Conservation (phyloP, 1,140 invertebrate species). For the Charaxes varanes region DNA sequence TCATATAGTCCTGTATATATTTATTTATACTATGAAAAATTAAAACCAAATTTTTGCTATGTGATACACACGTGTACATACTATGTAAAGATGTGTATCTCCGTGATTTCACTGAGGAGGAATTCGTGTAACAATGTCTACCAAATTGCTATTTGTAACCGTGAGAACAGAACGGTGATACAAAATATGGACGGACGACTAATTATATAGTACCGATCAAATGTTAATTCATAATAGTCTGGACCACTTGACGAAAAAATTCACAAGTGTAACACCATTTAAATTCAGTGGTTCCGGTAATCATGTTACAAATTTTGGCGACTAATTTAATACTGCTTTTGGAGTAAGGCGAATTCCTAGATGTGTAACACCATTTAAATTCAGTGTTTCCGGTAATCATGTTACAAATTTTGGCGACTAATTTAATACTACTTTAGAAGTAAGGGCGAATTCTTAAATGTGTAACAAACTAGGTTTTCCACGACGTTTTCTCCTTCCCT, state of each 20-base stretch:
- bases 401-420: neutral
- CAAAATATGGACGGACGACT: constrained; percentile 39
- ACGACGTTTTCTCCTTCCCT: too few species aligned
- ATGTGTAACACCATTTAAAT: neutral
- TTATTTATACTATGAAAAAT: too few species aligned
- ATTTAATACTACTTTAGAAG: too few species aligned
- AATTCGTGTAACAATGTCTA: constrained; percentile 2
- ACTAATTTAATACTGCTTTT: neutral
- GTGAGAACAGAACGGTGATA: constrained; percentile 23
- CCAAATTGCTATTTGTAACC: neutral
- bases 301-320: neutral
- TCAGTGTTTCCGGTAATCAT: neutral
- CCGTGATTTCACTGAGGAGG: constrained; percentile 8
- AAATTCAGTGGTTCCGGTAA: constrained; percentile 1
- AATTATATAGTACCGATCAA: constrained; percentile 49
- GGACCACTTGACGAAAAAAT: constrained; percentile 24
- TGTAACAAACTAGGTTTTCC: too few species aligned
- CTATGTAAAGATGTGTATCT: too few species aligned
- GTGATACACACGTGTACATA: too few species aligned
- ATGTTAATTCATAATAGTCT: constrained; percentile 43
- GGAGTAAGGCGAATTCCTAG: too few species aligned
- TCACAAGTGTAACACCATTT: neutral
- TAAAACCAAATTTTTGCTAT: too few species aligned
- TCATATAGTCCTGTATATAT: too few species aligned
- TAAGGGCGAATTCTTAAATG: too few species aligned